Evolutionary conservation across 1,140 invertebrate genomes (phyloP), one percentile per base, ranked within the genome.

Genomic region (Panagrolaimus sp.): DNA sequence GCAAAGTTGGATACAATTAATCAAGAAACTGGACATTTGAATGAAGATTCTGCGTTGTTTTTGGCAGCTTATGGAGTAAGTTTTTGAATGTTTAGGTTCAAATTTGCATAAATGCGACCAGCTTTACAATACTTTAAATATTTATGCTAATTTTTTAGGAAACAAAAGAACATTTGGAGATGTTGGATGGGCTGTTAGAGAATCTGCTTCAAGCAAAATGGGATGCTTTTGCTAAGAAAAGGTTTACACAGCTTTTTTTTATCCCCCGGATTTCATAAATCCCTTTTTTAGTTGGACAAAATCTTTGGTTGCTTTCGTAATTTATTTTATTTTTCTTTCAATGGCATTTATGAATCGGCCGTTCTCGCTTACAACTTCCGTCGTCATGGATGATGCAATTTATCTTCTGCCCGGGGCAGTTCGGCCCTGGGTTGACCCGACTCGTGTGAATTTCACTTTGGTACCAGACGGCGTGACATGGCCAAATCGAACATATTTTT

Each of bases 61-160:
- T 88, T 96, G n/a, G 93, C 98, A n/a, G 92, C 96, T 5, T 96
- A 97, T 87, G 94, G 94, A 63, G 93, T 93, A 87, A 87, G 88
- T 47, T 43, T 21, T 21, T 32, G 15, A n/a, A 43, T 45, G 1
- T 58, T 15, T 17, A 12, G 10, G n/a, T n/a, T n/a, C n/a, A n/a
- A n/a, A n/a, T n/a, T 43, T 68, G 21, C 15, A 43, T 9, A 14
- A 28, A 52, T 15, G 5, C n/a, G n/a, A n/a, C n/a, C n/a, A n/a
- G n/a, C n/a, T n/a, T n/a, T 5, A 55, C 6, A 43, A 58, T 28
- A 12, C 7, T 63, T 67, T 17, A 1, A 45, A 47, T 32, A 46
- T 38, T 28, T 24, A 8, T 52, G 48, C n/a, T 48, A 14, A 58
- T 58, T 73, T 80, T 78, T 17, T 67, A 95, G 93, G 91, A 94